Percentiles rank a stretch among this genome's conserved stretches.
Conservation (phyloP, 2,797 vertebrate species). For the Karalla daura region DNA sequence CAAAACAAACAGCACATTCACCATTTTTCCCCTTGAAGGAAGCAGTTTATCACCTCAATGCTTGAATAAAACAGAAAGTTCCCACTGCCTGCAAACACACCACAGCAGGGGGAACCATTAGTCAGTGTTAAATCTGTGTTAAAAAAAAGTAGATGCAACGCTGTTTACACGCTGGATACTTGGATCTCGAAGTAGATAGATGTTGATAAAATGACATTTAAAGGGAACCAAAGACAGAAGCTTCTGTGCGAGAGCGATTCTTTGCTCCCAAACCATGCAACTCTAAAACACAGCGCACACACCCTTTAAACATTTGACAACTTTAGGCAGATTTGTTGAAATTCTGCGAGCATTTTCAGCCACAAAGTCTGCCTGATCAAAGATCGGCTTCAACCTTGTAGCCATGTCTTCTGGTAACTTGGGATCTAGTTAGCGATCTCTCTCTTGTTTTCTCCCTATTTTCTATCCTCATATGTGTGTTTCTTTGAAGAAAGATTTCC, state of each 20-base stretch:
- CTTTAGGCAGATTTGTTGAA: not conserved
- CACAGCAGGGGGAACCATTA: no score
- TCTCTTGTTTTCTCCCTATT: not conserved
- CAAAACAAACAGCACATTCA: no score
- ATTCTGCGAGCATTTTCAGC: not conserved
- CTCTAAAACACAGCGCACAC: not conserved
- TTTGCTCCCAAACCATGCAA: not conserved
- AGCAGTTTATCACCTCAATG: not conserved
- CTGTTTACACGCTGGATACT: not conserved
- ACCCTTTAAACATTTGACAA: not conserved
- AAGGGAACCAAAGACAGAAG: not conserved
- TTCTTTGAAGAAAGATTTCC: conserved; percentile 6
- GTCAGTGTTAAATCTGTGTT: no score
- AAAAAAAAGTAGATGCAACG: not conserved
- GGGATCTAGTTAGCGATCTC: not conserved
- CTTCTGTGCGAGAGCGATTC: not conserved
- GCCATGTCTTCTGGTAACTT: conserved; percentile 3
- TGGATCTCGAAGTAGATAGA: no score
- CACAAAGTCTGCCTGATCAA: conserved; percentile 8
- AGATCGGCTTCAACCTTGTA: conserved; percentile 9
- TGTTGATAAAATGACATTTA: not conserved
- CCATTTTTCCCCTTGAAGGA: not conserved
- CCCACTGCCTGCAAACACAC: not conserved
- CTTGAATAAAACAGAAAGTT: not conserved
- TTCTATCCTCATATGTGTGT: not conserved